A percentile compares a stretch with the other conserved stretches of the same genome.
Evolutionary conservation across 2,797 vertebrate species (phyloP).

Genomic region (Gallinago solitaria): DNA sequence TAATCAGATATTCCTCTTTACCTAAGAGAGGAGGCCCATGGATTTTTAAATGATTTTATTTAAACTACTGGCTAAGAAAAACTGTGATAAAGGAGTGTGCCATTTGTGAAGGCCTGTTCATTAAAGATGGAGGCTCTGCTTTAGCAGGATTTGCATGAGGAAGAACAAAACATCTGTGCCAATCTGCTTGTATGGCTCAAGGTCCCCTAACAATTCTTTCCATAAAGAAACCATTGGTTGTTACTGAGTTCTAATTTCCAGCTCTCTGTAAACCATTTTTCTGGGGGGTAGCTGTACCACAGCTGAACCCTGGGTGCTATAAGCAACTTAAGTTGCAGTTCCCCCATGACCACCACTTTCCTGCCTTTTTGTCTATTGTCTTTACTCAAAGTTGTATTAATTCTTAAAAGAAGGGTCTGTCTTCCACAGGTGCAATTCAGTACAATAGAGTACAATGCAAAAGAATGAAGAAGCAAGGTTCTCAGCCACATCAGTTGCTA

Average conservation of each 20-base stretch:
- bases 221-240: neutral
- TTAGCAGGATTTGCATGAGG: neutral
- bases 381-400: neutral
- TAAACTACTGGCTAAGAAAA: neutral
- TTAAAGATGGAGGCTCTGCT: neutral
- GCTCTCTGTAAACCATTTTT: neutral
- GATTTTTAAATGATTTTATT: neutral
- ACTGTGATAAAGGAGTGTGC: neutral
- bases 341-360: neutral
- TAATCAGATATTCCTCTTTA: neutral
- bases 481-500: neutral
- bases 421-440: neutral
- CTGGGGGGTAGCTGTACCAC: neutral
- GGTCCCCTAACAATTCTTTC: neutral
- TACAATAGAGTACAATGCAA: neutral
- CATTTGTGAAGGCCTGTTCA: neutral
- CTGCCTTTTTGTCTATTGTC: neutral
- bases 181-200: rapidly evolving
- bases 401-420: neutral
- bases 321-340: neutral
- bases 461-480: neutral
- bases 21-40: neutral
- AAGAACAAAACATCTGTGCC: neutral
- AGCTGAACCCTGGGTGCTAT: neutral
- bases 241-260: neutral